A percentile compares a stretch with the other conserved stretches of the same genome.
These are phyloP conservation scores for Geococcyx californianus DNA, from an alignment of 2,113 vertebrate species.

Conservation along the genomic window DNA sequence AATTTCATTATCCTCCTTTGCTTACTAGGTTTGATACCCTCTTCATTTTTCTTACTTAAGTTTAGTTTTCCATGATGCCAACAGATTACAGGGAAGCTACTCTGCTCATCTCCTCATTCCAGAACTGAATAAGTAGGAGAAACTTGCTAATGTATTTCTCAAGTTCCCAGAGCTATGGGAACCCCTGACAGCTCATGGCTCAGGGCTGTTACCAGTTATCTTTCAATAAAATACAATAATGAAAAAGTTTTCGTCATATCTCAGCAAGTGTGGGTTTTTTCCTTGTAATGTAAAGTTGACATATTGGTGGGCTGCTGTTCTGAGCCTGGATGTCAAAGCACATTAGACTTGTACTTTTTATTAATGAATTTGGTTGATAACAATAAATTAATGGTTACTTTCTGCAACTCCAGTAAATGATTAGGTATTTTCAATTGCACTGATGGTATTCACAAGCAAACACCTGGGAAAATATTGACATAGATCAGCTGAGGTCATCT, in stretches of 20 bases:
- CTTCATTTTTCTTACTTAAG: neutral
- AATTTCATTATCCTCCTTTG: neutral
- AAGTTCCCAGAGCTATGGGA: neutral
- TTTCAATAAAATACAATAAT: slow-evolving; percentile 43
- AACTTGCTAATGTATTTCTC: slow-evolving; percentile 22
- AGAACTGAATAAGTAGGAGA: neutral
- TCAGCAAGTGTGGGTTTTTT: slow-evolving; percentile 38
- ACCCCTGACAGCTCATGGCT: slow-evolving; percentile 41
- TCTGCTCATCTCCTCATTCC: neutral
- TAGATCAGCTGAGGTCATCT: neutral
- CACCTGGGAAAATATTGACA: neutral
- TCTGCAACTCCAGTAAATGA: neutral
- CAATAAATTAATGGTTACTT: neutral
- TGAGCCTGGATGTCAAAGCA: neutral
- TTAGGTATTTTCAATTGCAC: neutral
- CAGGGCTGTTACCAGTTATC: slow-evolving; percentile 8
- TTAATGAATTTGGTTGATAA: neutral
- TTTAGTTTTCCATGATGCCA: slow-evolving; percentile 20
- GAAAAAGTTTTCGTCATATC: slow-evolving; percentile 46
- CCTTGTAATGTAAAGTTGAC: slow-evolving; percentile 32
- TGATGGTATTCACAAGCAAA: neutral
- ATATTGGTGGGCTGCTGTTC: slow-evolving; percentile 36
- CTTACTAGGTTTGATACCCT: neutral
- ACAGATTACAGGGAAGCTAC: neutral
- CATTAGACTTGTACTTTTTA: slow-evolving; percentile 11